These are phyloP conservation scores for Turnix velox DNA, from an alignment of 2,113 vertebrate genomes.

Conservation along the genomic window DNA sequence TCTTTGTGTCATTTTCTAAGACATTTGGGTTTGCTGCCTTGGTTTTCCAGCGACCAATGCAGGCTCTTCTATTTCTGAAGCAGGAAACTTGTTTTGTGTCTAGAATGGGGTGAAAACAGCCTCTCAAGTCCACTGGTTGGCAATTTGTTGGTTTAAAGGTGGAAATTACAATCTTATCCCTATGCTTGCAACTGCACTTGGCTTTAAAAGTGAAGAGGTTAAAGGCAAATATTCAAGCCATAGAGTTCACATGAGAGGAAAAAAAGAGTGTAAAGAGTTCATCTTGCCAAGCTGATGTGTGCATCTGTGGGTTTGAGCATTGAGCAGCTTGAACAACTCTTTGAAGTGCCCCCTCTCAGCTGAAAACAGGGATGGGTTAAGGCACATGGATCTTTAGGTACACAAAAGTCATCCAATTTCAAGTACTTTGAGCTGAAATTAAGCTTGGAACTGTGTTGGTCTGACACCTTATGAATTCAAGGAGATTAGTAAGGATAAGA, in stretches of 20 bases:
- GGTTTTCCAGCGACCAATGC: not conserved
- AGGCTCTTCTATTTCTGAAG: not conserved
- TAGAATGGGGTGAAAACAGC: not conserved
- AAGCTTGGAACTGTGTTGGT: not conserved
- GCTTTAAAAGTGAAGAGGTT: not conserved
- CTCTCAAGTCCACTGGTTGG: not conserved
- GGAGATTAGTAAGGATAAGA: not conserved
- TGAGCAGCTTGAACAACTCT: not conserved
- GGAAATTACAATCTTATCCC: not conserved
- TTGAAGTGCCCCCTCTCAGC: not conserved
- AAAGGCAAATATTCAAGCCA: not conserved
- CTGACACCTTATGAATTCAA: not conserved
- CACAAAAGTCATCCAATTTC: too few species aligned
- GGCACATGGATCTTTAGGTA: not conserved
- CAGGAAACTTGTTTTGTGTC: not conserved
- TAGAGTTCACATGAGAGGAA: not conserved
- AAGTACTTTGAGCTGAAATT: not conserved
- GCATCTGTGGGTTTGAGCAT: not conserved
- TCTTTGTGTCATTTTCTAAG: not conserved
- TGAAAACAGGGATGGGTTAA: not conserved
- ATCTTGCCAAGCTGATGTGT: not conserved
- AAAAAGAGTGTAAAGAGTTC: not conserved
- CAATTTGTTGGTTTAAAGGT: not conserved
- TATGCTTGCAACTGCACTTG: not conserved
- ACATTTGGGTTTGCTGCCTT: not conserved